Percentiles rank a stretch among this genome's conserved stretches.
Evolutionary conservation across 2,797 vertebrate species (phyloP).

Genomic region (Emys orbicularis): DNA sequence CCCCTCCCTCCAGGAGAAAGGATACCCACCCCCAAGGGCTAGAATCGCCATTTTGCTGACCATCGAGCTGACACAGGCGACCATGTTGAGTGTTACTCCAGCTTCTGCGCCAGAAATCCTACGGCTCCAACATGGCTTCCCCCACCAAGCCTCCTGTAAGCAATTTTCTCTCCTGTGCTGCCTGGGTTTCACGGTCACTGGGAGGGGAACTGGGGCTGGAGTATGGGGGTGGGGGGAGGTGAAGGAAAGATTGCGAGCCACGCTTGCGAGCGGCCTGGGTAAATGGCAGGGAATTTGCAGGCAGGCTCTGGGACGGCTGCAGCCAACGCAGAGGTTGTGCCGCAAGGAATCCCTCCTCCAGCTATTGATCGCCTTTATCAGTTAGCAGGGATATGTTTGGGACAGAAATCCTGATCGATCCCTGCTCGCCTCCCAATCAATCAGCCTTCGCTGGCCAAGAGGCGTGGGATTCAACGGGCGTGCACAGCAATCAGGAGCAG

Average conservation of each 20-base stretch:
- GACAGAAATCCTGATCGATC: conserved; percentile 61
- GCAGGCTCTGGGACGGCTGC: not conserved
- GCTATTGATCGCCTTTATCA: conserved; percentile 60
- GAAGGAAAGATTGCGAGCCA: not conserved
- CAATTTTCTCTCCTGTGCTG: not conserved
- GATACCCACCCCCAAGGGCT: not conserved
- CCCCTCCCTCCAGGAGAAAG: not conserved
- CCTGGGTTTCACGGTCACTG: not conserved
- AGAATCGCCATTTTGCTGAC: not conserved
- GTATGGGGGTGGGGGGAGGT: not conserved
- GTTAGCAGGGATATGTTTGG: conserved; percentile 58
- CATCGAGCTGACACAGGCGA: not conserved
- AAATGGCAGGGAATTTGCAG: not conserved
- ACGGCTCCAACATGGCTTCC: not conserved
- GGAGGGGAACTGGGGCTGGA: not conserved
- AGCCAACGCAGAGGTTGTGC: not conserved
- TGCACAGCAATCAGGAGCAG: accelerated
- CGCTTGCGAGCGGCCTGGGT: not conserved
- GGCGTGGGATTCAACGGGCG: not conserved
- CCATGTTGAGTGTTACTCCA: not conserved
- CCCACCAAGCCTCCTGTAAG: not conserved
- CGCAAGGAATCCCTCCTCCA: not conserved
- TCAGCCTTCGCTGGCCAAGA: not conserved
- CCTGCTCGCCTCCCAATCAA: not conserved
- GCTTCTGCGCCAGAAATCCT: not conserved